Conservation (phyloP, 2,797 vertebrate genomes). For the Pangasius macronema region DNA sequence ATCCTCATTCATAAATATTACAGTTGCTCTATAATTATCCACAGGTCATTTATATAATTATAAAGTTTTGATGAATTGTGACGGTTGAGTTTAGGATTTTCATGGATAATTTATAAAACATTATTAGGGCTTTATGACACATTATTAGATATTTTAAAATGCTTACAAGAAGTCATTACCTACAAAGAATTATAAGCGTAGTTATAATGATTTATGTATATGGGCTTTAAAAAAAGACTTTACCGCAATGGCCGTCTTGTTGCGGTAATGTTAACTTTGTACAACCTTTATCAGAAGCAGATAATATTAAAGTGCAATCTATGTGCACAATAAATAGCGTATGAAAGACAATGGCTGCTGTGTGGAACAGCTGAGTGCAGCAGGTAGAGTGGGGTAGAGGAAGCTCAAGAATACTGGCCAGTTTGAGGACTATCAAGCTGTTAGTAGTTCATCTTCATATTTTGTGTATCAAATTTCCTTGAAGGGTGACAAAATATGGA, state of each 20-base stretch:
- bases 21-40: background rate
- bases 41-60: background rate
- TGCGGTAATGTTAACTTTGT: background rate
- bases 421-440: background rate
- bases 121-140: background rate
- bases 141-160: background rate
- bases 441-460: background rate
- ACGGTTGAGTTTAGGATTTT: background rate
- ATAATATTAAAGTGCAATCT: background rate
- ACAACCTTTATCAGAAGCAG: background rate
- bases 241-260: background rate
- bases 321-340: background rate
- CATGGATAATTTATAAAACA: background rate
- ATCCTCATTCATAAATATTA: background rate
- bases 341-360: background rate
- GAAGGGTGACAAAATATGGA: background rate
- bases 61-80: background rate
- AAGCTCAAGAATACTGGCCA: background rate
- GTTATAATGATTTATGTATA: background rate
- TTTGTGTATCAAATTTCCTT: background rate
- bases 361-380: background rate
- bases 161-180: background rate
- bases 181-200: background rate
- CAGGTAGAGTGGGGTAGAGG: background rate
- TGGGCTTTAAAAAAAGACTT: background rate